Conservation (phyloP, 1,140 invertebrate species). For the Augochlora pura region DNA sequence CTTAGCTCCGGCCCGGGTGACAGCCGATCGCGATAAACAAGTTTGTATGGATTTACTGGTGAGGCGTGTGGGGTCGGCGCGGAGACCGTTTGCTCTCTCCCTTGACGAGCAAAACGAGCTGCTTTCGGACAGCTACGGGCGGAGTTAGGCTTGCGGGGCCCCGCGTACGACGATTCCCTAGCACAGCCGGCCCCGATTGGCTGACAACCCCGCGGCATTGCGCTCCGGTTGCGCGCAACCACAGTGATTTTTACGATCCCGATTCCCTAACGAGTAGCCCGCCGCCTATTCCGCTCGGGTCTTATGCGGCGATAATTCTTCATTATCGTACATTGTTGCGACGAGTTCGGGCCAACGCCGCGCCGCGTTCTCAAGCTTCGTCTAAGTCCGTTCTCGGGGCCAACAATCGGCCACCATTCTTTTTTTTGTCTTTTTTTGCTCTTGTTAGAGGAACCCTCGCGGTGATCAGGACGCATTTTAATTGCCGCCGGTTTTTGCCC, state of each 20-base stretch:
- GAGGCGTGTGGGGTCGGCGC: constrained; percentile 17
- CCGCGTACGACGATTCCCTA: not conserved
- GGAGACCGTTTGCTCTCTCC: not conserved
- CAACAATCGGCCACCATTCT: constrained; percentile 29
- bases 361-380: constrained; percentile 13
- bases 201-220: constrained; percentile 29
- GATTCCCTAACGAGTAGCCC: constrained; percentile 76
- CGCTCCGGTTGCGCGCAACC: constrained; percentile 28
- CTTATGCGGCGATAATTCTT: constrained; percentile 80
- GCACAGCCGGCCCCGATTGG: constrained; percentile 32
- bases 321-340: constrained; percentile 80
- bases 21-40: constrained; percentile 64
- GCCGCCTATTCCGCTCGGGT: constrained; percentile 67
- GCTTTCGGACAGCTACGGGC: constrained; percentile 54
- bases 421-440: constrained; percentile 17
- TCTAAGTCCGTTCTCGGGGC: constrained; percentile 39
- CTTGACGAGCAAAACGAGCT: constrained; percentile 48
- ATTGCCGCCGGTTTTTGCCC: constrained; percentile 67
- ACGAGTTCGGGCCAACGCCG: constrained; percentile 18
- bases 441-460: not conserved
- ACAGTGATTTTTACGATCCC: constrained; percentile 77
- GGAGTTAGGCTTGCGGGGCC: constrained; percentile 15
- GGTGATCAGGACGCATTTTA: constrained; percentile 73
- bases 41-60: constrained; percentile 57
- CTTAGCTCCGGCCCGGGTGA: constrained; percentile 31